Percentiles rank a stretch among this genome's conserved stretches.
phyloP scores from a whole-genome alignment of 2,888 invertebrate species.

The Drosophila macrospina region DNA sequence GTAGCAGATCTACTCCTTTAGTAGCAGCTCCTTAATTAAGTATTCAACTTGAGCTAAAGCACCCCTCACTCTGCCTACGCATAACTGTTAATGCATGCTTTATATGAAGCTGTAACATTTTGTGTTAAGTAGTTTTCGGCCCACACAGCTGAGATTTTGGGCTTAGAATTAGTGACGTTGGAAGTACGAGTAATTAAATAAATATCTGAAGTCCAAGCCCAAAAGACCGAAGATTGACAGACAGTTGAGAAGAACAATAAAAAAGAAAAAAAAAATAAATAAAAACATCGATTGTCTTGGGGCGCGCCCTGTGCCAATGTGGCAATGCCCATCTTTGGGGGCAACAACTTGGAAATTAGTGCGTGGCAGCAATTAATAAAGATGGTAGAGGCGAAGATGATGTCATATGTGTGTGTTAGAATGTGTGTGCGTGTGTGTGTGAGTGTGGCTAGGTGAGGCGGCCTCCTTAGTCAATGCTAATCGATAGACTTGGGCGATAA shows the following conservation, averaged over 20 bases:
- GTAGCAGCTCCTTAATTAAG: not conserved
- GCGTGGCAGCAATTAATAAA: constrained; percentile 64
- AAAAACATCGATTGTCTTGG: constrained; percentile 24
- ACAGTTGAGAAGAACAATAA: no score
- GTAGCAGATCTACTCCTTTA: not conserved
- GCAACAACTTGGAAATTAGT: constrained; percentile 49
- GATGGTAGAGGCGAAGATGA: constrained; percentile 52
- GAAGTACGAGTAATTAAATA: constrained; percentile 39
- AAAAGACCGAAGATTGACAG: constrained; percentile 29
- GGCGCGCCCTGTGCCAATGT: constrained; percentile 49
- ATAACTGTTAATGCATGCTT: not conserved
- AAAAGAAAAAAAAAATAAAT: no score
- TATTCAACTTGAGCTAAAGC: not conserved
- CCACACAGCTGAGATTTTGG: constrained; percentile 18
- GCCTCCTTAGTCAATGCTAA: constrained; percentile 64
- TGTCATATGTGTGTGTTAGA: constrained; percentile 54
- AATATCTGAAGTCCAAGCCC: constrained; percentile 43
- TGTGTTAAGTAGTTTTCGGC: constrained; percentile 11
- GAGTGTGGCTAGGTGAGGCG: constrained; percentile 53
- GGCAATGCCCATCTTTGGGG: constrained; percentile 59
- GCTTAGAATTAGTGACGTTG: not conserved
- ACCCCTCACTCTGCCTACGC: constrained; percentile 7
- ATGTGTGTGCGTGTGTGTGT: constrained; percentile 30
- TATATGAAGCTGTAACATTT: constrained; percentile 11
- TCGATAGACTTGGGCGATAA: constrained; percentile 56